phyloP scores from a whole-genome alignment of 2,797 vertebrate species.

The Triplophysa yarkandensis region DNA sequence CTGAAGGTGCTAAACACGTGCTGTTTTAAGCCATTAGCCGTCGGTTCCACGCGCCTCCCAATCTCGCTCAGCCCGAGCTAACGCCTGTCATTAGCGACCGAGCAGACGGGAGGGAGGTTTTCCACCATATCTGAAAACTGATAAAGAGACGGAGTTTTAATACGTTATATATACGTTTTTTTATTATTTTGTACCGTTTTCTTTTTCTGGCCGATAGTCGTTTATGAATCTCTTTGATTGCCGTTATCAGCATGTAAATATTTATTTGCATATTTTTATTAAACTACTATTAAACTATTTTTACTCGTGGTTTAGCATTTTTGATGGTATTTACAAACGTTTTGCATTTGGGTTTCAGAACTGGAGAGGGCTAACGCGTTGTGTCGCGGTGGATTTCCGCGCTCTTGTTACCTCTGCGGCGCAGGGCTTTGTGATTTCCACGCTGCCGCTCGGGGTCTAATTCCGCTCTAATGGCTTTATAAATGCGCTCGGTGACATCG shows the following conservation, averaged over 20 bases:
- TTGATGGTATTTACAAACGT: neutral
- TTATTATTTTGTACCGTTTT: neutral
- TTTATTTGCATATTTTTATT: no score
- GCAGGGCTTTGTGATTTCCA: constrained; percentile 25
- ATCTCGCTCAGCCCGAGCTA: constrained; percentile 33
- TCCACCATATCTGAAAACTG: neutral
- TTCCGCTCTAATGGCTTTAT: constrained; percentile 61
- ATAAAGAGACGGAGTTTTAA: neutral
- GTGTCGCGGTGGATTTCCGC: constrained; percentile 27
- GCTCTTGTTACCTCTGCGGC: constrained; percentile 24
- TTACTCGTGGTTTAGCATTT: neutral
- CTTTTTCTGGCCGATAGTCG: no score
- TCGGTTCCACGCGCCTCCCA: constrained; percentile 31
- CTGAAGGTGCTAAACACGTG: constrained; percentile 60
- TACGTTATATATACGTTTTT: no score
- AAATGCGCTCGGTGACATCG: constrained; percentile 57
- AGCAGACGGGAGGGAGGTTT: neutral
- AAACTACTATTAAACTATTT: no score
- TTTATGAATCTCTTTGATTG: no score
- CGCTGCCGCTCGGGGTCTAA: constrained; percentile 53
- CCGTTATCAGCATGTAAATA: no score
- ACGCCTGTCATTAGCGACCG: constrained; percentile 25
- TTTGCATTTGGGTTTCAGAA: neutral
- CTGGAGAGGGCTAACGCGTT: constrained; percentile 9
- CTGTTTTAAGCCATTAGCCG: constrained; percentile 63